phyloP scores from a whole-genome alignment of 2,113 vertebrate genomes.

The Nanger granti region DNA sequence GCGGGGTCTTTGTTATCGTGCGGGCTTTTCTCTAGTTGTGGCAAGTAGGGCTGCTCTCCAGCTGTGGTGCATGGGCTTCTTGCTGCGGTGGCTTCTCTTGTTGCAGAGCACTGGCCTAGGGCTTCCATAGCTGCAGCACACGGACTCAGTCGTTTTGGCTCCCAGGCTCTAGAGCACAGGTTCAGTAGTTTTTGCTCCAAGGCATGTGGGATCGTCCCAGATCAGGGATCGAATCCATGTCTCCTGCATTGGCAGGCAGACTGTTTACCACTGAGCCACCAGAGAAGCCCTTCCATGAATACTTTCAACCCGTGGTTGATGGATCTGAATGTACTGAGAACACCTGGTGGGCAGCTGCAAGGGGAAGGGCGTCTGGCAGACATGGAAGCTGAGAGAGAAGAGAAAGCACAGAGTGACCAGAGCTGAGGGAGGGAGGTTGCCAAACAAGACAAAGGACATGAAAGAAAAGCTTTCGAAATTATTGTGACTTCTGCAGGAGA shows the following conservation, averaged over 20 bases:
- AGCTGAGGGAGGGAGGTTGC: neutral
- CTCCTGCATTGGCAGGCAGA: neutral
- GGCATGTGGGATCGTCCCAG: neutral
- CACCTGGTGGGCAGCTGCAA: rapidly evolving
- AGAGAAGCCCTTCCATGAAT: neutral
- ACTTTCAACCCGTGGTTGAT: neutral
- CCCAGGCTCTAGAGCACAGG: neutral
- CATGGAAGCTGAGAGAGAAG: neutral
- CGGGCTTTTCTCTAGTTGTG: neutral
- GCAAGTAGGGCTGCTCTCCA: neutral
- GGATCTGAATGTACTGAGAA: neutral
- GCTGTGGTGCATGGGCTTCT: neutral
- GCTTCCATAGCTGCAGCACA: neutral
- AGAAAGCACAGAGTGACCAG: neutral
- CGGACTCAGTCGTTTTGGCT: neutral
- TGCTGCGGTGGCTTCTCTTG: neutral
- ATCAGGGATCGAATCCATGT: neutral
- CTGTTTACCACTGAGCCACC: neutral
- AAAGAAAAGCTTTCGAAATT: neutral
- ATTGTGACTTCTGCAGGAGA: neutral
- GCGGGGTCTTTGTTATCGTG: neutral
- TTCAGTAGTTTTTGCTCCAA: neutral
- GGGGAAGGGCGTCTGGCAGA: neutral
- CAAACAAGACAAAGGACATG: neutral
- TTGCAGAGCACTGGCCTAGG: neutral